Evolutionary conservation across 1,140 invertebrate species (phyloP), one percentile per base, ranked within the genome.

Genomic region (Achatina immaculata): DNA sequence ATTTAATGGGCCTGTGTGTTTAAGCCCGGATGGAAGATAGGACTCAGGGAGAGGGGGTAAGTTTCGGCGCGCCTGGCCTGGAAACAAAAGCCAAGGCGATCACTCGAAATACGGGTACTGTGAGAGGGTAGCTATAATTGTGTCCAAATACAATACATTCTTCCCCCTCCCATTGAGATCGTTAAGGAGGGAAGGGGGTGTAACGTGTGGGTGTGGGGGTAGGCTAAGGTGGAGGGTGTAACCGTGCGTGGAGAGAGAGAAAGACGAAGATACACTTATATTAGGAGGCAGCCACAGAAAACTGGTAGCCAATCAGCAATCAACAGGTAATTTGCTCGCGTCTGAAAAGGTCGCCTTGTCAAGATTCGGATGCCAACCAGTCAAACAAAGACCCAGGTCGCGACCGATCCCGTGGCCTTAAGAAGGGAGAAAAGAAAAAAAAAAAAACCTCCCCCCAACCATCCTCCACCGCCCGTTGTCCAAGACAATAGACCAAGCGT

Each of bases 361-460:
- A 31, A 31, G 58, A 28, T 62, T n/a, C 6, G 28, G 58, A 28
- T 62, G 58, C 31, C 58, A 34, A 31, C 28, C 51, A 28, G n/a
- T 62, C 58, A 62, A 62, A 62, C 58, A 62, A 62, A 62, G 58
- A 62, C n/a, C 28, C 28, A 62, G 58, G 58, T 62, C 58, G 58
- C n/a, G 58, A 62, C 58, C 58, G 58, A 62, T 62, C 58, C 58
- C n/a, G n/a, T 62, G n/a, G n/a, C n/a, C n/a, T n/a, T n/a, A n/a
- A n/a, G n/a, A n/a, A n/a, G n/a, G n/a, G n/a, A n/a, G n/a, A n/a
- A n/a, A n/a, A n/a, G n/a, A n/a, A n/a, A n/a, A n/a, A n/a, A n/a
- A n/a, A n/a, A n/a, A n/a, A n/a, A n/a, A n/a, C n/a, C n/a, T n/a
- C n/a, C n/a, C n/a, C n/a, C n/a, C n/a, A n/a, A n/a, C n/a, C n/a